Base-by-base conservation (phyloP, 2,888 invertebrate genomes). In the Brachyptera putata region DNA sequence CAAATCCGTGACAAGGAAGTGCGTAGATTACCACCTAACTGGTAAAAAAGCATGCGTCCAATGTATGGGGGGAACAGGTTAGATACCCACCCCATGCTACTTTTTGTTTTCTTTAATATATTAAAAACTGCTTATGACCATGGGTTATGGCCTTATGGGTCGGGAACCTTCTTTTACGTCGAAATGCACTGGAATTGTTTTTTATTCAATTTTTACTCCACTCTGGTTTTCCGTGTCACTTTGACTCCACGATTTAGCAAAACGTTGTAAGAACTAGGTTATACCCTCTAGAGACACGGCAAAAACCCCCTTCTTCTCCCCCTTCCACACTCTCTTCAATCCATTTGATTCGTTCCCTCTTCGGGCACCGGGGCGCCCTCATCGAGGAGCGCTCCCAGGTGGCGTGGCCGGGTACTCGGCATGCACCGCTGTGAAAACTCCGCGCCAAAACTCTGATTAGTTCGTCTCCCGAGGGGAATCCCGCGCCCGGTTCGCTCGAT, bases 381-480 rank as follows among this genome's bases (percentile, higher is more conserved):
- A 21, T 37, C 53, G 53, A 18, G 36, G 14, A 37, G 53, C 57
- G 61, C 39, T 55, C 58, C 61, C 60, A 57, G 57, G 62, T 46
- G 46, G 58, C 60, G 7, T 7, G 22, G 11, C 36, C 36, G 21
- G 53, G 24, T 50, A 39, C 57, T 55, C 43, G 57, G 56, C 60
- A 53, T 60, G 61, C 59, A 58, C 50, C 63, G 56, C 61, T 56
- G 60, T 56, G 63, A 63, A 63, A 61, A 62, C 61, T 63, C 63
- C 58, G 64, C 64, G 64, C 64, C 64, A 64, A 63, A 63, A 64
- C 64, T 64, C 64, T 64, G 64, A 64, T 64, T 64, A 64, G 64
- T 64, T 64, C 58, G 57, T 46, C 57, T 62, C 62, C 64, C 64
- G 16, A 26, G 63, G 61, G 57, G 46, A 48, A 48, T 30, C 39